These are phyloP conservation scores for Proterorhinus semilunaris DNA, from an alignment of 2,113 vertebrate species.

Conservation along the genomic window DNA sequence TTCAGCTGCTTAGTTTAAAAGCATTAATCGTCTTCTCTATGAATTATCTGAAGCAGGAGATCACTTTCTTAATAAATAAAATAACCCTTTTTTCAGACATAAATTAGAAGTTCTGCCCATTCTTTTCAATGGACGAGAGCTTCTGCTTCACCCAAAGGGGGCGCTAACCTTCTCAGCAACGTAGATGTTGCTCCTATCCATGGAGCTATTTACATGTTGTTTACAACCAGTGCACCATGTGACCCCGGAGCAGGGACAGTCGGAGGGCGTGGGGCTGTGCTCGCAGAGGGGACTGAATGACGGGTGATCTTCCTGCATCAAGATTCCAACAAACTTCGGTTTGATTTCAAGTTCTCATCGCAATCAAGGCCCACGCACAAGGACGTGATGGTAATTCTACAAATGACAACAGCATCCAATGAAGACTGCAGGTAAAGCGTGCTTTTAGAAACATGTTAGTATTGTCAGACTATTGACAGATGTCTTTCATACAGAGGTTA, in stretches of 20 bases:
- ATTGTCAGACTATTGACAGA: not conserved
- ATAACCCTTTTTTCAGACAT: no score
- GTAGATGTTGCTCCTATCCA: no score
- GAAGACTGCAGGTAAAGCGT: constrained; percentile 46
- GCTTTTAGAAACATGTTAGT: not conserved
- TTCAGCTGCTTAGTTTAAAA: no score
- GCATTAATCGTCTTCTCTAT: no score
- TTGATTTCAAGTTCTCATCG: constrained; percentile 2
- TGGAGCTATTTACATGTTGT: constrained; percentile 2
- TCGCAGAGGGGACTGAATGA: not conserved
- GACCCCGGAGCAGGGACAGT: not conserved
- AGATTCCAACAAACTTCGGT: not conserved
- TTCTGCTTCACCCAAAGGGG: no score
- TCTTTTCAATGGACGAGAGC: no score
- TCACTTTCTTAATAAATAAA: no score
- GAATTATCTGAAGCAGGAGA: no score
- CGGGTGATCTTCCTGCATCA: not conserved
- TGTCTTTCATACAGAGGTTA: constrained; percentile 34
- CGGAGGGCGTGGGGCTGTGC: constrained; percentile 1
- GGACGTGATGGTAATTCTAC: constrained; percentile 8
- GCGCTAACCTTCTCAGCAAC: no score
- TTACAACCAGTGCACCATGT: not conserved
- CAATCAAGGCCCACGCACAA: constrained; percentile 24
- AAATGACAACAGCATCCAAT: constrained; percentile 24
- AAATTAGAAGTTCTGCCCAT: no score